Base-by-base conservation (phyloP, 2,888 invertebrate species). In the Mesochorus sp. region DNA sequence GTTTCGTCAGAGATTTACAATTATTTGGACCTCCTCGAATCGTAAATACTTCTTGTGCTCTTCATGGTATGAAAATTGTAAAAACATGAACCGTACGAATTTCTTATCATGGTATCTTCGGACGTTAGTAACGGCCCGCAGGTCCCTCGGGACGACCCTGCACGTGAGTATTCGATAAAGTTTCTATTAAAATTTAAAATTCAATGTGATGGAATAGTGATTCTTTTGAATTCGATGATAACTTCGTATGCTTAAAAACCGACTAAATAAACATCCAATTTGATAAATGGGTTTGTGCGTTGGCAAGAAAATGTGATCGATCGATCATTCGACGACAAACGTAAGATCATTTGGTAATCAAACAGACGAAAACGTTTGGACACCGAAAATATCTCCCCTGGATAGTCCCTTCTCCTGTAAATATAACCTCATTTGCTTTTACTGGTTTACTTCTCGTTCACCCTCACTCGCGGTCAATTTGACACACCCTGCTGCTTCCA, bases 111-210 rank as follows among this genome's bases (percentile, higher is more conserved):
- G 14, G 47, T 57, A 26, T 47, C 14, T 17, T 47, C 10, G 19
- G 31, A 31, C 28, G 31, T 34, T 24, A 2, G n/a, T n/a, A n/a
- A n/a, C n/a, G n/a, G n/a, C n/a, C n/a, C n/a, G n/a, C n/a, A n/a
- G n/a, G n/a, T 8, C 47, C 55, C 31, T 10, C 14, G 34, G 26
- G 26, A 12, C 19, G 28, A 28, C 12, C 53, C 42, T 28, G n/a
- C 1, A 8, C 31, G 10, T 5, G 28, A 39, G 28, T 8, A 28
- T 19, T 1, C 2, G n/a, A n/a, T 34, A 26, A 39, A 12, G 28
- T 42, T 8, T 6, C n/a, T n/a, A 28, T 17, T 28, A n/a, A 26
- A 24, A 39, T 67, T 53, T 39, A 14, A 67, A 67, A 64, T 64
- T 51, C 51, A 49, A 28, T 19, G 19, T 17, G 0, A 12, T 0